Percentiles rank a stretch among this genome's conserved stretches.
phyloP scores from a whole-genome alignment of 1,140 invertebrate genomes.

The Caenorhabditis tropicalis region DNA sequence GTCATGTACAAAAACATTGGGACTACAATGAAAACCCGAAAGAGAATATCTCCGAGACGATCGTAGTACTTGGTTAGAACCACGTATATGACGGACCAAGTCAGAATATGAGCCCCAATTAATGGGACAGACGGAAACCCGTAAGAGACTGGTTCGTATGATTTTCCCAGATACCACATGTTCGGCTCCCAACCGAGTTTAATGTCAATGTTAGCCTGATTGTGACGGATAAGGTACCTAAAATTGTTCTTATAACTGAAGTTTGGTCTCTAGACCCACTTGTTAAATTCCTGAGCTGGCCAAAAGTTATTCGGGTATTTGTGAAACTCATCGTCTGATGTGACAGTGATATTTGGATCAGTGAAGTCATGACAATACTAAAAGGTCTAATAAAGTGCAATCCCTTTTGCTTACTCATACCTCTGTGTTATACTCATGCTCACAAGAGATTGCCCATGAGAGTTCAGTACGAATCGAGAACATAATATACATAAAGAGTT shows the following conservation, averaged over 20 bases:
- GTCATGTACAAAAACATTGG: constrained; percentile 7
- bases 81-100: constrained; percentile 46
- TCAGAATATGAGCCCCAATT: constrained; percentile 34
- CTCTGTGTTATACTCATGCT: constrained; percentile 44
- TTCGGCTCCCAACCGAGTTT: constrained; percentile 50
- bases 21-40: not conserved
- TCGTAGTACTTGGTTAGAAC: constrained; percentile 38
- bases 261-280: not conserved
- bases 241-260: not conserved
- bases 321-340: not conserved
- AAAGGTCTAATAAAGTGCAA: not conserved
- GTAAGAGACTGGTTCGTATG: constrained; percentile 14
- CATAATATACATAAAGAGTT: constrained; percentile 50
- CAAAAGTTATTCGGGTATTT: constrained; percentile 54
- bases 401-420: not conserved
- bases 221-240: constrained; percentile 47
- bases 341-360: constrained; percentile 38
- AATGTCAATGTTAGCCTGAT: not conserved
- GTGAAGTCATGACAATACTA: constrained; percentile 4
- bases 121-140: constrained; percentile 47
- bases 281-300: constrained; percentile 59
- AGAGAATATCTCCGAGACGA: constrained; percentile 10
- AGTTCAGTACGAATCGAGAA: constrained; percentile 51
- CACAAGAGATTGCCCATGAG: constrained; percentile 56
- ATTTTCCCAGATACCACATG: constrained; percentile 51